Base-by-base conservation (phyloP, 2,113 vertebrate genomes). In the Antechinus flavipes region DNA sequence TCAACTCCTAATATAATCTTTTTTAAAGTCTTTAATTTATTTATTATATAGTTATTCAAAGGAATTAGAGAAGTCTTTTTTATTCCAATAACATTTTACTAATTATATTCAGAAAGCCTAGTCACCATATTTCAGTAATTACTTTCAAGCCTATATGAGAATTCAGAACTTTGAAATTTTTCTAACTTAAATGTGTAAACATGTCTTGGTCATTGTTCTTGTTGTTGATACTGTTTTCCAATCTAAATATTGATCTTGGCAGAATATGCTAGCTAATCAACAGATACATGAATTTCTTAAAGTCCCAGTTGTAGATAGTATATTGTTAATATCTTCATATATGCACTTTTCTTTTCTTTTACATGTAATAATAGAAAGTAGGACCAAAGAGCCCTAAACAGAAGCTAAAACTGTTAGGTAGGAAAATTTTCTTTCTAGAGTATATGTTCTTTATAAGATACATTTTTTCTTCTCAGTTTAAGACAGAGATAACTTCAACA, bases 21-120 rank as follows among this genome's bases (percentile, higher is more conserved):
- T 93, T 54, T 47, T 94, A 58, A 56, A 30, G 50, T 58, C 42
- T 95, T 84, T 84, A 54, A 93, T 92, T 95, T 96, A 90, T 89
- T 94, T 94, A 53, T 95, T 97, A 89, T 92, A 54, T 19, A 90
- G 5, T 52, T 97, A 91, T 89, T 91, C 89, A 93, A 93, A 91
- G 14, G 30, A 54, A 76, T 94, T 2, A 3, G 49, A 2, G 68
- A 93, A 55, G 16, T 76, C 3, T 25, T 90, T 90, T 56, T 94
- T 84, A 10, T 26, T 25, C 35, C 68, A n/a, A 47, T 68, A 94
- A 76, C 1, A 76, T 5, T 14, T 55, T 76, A 76, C 26, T 11
- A 42, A 68, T 54, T 2, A 92, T 42, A 96, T 54, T 93, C 16
- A 94, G 22, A 55, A 91, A 94, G 94, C 50, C 68, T 4, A 23